Conservation (phyloP, 1,140 invertebrate genomes). For the Polypedilum pembai region DNA sequence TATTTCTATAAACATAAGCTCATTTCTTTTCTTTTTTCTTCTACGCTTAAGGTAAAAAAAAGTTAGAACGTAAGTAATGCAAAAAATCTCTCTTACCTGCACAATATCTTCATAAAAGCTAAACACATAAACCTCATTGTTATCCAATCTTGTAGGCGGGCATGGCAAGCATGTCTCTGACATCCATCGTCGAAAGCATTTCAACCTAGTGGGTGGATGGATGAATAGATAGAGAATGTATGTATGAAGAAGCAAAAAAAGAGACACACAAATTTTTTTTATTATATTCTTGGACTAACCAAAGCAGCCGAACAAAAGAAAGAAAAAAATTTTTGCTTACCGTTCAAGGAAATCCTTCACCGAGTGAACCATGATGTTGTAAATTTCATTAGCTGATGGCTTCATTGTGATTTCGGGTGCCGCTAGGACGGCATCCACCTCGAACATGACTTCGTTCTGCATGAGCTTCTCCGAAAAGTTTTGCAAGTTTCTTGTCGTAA, state of each 20-base stretch:
- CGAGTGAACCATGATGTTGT: slow-evolving; percentile 60
- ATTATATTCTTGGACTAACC: neutral
- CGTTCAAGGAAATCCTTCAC: slow-evolving; percentile 58
- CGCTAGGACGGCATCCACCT: slow-evolving; percentile 65
- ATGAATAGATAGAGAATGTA: neutral
- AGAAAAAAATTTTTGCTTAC: slow-evolving; percentile 35
- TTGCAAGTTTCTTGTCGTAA: slow-evolving; percentile 62
- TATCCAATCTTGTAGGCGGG: slow-evolving; percentile 44
- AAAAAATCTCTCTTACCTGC: slow-evolving; percentile 42
- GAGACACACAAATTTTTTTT: neutral
- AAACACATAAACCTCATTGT: slow-evolving; percentile 53
- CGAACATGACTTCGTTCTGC: slow-evolving; percentile 57
- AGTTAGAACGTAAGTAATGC: too few relatives aligned
- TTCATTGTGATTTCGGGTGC: slow-evolving; percentile 64
- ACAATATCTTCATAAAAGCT: slow-evolving; percentile 72
- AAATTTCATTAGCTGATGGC: slow-evolving; percentile 65
- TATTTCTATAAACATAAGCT: too few relatives aligned
- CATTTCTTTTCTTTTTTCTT: too few relatives aligned
- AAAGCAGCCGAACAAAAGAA: neutral
- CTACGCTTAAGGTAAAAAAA: too few relatives aligned
- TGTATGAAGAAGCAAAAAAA: neutral
- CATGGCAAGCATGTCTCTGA: slow-evolving; percentile 68
- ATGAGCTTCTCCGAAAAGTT: slow-evolving; percentile 57
- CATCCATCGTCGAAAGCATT: slow-evolving; percentile 75
- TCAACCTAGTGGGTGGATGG: slow-evolving; percentile 47